A percentile compares a stretch with the other conserved stretches of the same genome.
Conservation (phyloP, 2,888 invertebrate genomes). For the Glomeris marginata region DNA sequence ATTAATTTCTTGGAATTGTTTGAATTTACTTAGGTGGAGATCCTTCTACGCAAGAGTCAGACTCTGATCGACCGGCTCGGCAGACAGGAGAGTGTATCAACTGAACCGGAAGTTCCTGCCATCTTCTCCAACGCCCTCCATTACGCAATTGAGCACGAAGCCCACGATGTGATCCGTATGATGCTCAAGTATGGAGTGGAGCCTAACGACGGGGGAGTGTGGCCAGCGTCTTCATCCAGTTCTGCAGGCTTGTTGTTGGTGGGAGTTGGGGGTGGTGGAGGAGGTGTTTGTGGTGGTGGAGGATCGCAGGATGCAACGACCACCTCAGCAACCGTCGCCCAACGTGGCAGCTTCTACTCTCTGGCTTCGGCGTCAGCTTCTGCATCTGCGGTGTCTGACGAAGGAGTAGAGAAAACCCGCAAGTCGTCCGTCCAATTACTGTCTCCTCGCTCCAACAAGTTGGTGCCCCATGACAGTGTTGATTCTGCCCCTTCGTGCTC, state of each 20-base stretch:
- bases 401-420: not conserved
- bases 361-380: slow-evolving; percentile 9
- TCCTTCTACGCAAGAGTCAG: slow-evolving; percentile 28
- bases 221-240: slow-evolving; percentile 19
- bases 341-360: slow-evolving; percentile 15
- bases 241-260: slow-evolving; percentile 17
- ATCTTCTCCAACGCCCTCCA: slow-evolving; percentile 41
- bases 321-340: slow-evolving; percentile 18
- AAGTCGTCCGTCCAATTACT: slow-evolving; percentile 14
- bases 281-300: slow-evolving; percentile 22
- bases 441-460: slow-evolving; percentile 15
- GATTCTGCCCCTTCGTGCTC: slow-evolving; percentile 17
- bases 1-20: no score
- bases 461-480: slow-evolving; percentile 21
- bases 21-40: slow-evolving; percentile 24
- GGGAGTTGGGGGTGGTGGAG: slow-evolving; percentile 21
- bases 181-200: slow-evolving; percentile 40
- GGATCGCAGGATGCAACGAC: slow-evolving; percentile 19
- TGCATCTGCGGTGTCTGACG: not conserved
- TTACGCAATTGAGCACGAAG: slow-evolving; percentile 41
- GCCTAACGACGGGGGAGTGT: slow-evolving; percentile 38
- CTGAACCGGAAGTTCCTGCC: slow-evolving; percentile 29
- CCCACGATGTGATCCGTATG: slow-evolving; percentile 38
- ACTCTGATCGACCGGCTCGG: slow-evolving; percentile 28
- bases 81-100: slow-evolving; percentile 23